phyloP scores from a whole-genome alignment of 2,113 vertebrate genomes.

The Crotalus helleri region DNA sequence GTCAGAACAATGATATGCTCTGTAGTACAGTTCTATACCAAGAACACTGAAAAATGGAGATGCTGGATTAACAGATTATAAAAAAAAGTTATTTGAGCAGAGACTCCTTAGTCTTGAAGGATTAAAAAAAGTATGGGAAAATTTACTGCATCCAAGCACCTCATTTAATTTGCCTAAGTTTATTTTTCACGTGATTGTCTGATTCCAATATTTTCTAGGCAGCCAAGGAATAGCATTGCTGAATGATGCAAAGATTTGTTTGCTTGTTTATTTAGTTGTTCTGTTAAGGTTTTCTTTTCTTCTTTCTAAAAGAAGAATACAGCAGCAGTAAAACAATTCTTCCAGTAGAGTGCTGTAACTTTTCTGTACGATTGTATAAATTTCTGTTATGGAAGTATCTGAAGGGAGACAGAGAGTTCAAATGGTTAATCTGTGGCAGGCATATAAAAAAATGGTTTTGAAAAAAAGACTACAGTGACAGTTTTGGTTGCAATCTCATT shows the following conservation, averaged over 20 bases:
- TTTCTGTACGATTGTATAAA: background rate
- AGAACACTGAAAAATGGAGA: background rate
- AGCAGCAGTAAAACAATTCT: background rate
- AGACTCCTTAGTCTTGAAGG: background rate
- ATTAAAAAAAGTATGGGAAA: background rate
- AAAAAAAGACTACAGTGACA: background rate
- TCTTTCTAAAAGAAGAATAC: background rate
- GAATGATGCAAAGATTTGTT: background rate
- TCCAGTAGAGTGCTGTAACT: background rate
- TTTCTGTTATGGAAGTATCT: background rate
- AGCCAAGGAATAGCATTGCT: background rate
- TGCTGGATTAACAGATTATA: background rate
- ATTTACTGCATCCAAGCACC: background rate
- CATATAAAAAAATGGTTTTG: background rate
- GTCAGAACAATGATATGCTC: background rate
- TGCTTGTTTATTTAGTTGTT: background rate
- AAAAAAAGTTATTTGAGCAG: background rate
- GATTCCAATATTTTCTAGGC: background rate
- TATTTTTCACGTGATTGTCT: background rate
- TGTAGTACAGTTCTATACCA: background rate
- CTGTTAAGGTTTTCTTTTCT: background rate
- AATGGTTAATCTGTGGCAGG: background rate
- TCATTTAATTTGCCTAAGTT: background rate
- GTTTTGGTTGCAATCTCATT: background rate
- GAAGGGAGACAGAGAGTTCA: background rate